Conservation (phyloP, 2,888 invertebrate species). For the Hydraecia micacea region DNA sequence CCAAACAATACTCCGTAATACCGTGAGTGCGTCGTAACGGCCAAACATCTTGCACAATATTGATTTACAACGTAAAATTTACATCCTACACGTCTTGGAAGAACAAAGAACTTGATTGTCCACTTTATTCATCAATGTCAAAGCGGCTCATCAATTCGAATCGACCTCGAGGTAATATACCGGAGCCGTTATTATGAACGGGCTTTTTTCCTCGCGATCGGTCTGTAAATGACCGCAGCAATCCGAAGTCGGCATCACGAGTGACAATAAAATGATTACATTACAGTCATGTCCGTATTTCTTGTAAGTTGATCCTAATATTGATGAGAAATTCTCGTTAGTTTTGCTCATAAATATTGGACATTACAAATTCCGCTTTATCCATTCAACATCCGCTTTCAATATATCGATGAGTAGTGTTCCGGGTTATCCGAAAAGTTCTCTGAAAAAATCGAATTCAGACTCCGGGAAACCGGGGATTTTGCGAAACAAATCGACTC, state of each 20-base stretch:
- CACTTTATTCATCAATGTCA: conserved; percentile 67
- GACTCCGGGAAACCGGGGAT: background rate
- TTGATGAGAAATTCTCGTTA: background rate
- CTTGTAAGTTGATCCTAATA: background rate
- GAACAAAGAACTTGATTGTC: conserved; percentile 67
- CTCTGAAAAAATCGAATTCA: background rate
- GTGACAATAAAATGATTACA: conserved; percentile 3
- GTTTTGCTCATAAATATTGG: background rate
- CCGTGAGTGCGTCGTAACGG: conserved; percentile 51
- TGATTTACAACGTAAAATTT: conserved; percentile 64
- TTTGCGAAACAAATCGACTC: background rate
- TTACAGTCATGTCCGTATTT: background rate
- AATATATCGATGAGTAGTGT: background rate
- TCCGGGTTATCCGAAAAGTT: background rate
- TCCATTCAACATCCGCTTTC: background rate
- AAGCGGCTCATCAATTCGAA: conserved; percentile 56
- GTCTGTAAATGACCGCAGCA: conserved; percentile 7
- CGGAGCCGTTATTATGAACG: conserved; percentile 39
- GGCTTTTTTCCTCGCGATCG: conserved; percentile 31
- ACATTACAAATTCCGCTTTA: background rate
- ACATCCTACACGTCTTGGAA: conserved; percentile 56
- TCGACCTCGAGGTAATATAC: conserved; percentile 60
- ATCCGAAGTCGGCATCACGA: background rate
- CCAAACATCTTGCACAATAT: conserved; percentile 66
- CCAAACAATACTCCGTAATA: conserved; percentile 78